Evolutionary conservation across 2,888 invertebrate species (phyloP), one percentile per base, ranked within the genome.

Genomic region (Drosophila anomelani): DNA sequence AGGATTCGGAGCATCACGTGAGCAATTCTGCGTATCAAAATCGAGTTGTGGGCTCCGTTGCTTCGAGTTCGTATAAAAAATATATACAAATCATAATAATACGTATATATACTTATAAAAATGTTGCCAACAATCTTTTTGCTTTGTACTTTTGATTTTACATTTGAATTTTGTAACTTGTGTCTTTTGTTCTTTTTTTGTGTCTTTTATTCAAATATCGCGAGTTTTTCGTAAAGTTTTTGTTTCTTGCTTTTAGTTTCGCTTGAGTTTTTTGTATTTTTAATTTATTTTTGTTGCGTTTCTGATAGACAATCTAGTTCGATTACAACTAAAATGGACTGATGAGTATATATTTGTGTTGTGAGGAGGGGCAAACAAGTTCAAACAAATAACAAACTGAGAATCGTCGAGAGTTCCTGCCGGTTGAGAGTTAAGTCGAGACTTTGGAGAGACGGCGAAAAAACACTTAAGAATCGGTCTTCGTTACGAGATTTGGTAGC

Each of bases 71-170:
- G 84, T 85, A 85, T 85, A 87, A 85, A 85, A 85, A 85, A 87
- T 85, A 76, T 85, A 81, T 85, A 84, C 79, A 85, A 87, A 85
- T 87, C 74, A 84, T 87, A 87, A 84, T 78, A 86, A 84, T 84
- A 78, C 76, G 71, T 64, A 75, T 70, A 73, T 56, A 75, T 76
- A 76, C 58, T 79, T 87, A 82, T 84, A 87, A 85, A 85, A 85
- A 85, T 80, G 85, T 85, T 85, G 87, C 84, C 84, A 85, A 85
- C 84, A 87, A 85, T 85, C 85, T 87, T 84, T 76, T 86, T 85
- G 73, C 85, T 85, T 85, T 85, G 88, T 87, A 85, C 88, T 85
- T 85, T 85, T 82, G 87, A 85, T 87, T 85, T 85, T 82, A 70
- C 71, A 74, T 80, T 84, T 81, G 76, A 84, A 82, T 86, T 83